These are phyloP conservation scores for Hypotaenidia philippensis DNA, from an alignment of 2,797 vertebrate species.

Conservation along the genomic window DNA sequence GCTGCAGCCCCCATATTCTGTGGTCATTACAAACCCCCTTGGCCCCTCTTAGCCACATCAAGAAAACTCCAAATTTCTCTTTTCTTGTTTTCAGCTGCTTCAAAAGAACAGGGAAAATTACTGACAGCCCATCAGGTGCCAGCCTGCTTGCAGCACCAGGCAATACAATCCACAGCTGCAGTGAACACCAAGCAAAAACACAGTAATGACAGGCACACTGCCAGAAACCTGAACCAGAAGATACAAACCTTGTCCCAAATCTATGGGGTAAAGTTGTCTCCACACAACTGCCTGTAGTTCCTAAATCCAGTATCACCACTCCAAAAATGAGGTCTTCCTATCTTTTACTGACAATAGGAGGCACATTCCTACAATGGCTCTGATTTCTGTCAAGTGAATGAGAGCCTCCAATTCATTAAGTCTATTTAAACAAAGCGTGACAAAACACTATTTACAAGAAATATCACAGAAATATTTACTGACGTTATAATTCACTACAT, in stretches of 20 bases:
- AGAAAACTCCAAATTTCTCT: neutral
- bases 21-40: neutral
- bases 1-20: accelerated
- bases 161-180: neutral
- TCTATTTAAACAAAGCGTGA: neutral
- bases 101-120: neutral
- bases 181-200: neutral
- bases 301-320: neutral
- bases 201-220: accelerated
- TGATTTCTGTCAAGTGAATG: neutral
- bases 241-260: neutral
- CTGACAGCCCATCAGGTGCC: neutral
- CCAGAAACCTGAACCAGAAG: neutral
- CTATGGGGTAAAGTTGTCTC: neutral
- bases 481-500: neutral
- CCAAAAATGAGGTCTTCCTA: neutral
- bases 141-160: neutral
- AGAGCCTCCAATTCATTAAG: constrained; percentile 2
- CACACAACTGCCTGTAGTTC: neutral
- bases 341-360: neutral
- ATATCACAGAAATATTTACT: constrained; percentile 15
- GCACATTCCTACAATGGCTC: neutral
- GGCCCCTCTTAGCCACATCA: neutral
- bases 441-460: constrained; percentile 10
- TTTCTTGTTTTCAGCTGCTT: accelerated